phyloP scores from a whole-genome alignment of 2,888 invertebrate genomes.

The Lamellibrachia satsuma region DNA sequence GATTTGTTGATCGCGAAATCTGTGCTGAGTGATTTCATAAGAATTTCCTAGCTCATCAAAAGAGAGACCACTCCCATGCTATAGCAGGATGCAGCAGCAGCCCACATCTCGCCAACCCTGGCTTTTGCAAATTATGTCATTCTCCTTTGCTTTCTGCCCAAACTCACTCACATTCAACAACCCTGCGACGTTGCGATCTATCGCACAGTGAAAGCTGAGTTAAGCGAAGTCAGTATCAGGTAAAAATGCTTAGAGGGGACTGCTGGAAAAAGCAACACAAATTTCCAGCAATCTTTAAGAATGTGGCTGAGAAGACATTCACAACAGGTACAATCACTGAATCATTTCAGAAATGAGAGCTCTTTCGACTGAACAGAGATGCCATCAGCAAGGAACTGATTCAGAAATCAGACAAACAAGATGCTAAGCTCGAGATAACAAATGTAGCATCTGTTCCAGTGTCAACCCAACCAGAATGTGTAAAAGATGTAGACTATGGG shows the following conservation, averaged over 20 bases:
- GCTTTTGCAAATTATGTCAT: too few species aligned
- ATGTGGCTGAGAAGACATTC: constrained; percentile 26
- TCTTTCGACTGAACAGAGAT: constrained; percentile 24
- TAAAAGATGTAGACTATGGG: not conserved
- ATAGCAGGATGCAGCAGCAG: constrained; percentile 26
- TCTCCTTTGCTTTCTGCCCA: too few species aligned
- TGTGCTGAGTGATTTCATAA: constrained; percentile 29
- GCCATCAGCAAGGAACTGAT: constrained; percentile 27
- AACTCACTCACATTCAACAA: too few species aligned
- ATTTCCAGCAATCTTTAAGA: constrained; percentile 25
- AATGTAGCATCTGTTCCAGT: too few species aligned
- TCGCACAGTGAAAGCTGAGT: constrained; percentile 23
- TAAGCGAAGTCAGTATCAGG: constrained; percentile 24
- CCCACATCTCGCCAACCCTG: not conserved
- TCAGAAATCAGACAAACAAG: not conserved
- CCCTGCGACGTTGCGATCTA: not conserved
- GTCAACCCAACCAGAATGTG: too few species aligned
- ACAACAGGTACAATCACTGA: constrained; percentile 14
- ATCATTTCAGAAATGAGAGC: constrained; percentile 13
- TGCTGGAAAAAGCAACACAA: constrained; percentile 19
- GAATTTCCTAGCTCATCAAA: constrained; percentile 22
- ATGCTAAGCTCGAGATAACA: too few species aligned
- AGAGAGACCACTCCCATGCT: constrained; percentile 21
- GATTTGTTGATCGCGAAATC: constrained; percentile 27
- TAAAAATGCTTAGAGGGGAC: constrained; percentile 17